Evolutionary conservation across 2,797 vertebrate species (phyloP), one percentile per base, ranked within the genome.

Genomic region (Carapus acus): DNA sequence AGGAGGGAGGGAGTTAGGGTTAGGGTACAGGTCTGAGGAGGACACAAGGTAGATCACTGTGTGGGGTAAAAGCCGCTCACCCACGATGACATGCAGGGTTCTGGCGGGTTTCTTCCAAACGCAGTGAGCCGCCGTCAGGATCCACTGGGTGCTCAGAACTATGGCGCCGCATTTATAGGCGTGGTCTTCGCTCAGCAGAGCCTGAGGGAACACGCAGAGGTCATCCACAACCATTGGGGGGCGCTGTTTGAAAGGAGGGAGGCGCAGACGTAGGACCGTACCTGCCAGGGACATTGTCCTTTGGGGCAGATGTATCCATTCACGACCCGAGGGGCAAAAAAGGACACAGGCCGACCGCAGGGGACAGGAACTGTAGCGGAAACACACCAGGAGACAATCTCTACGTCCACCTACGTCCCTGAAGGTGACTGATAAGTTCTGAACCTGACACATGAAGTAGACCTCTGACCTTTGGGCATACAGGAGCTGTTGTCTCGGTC

Each of bases 221-320:
- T 33, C 31, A 33, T 33, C 34, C 14, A 33, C 14, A 36, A 9
- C 9, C 31, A 11, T 9, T 33, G 12, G 31, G 12, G 9, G 31
- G 31, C 12, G 12, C 12, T 9, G 31, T 33, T 33, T 33, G 6
- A 11, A 33, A 33, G 13, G 14, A 36, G 34, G n/a, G 4, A 15
- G 34, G 5, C 4, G n/a, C 13, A 15, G 34, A 7, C 13, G 2
- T 4, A 27, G 14, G 19, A 5, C 15, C 59, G 17, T 64, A 94
- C 95, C 92, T 98, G 95, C 95, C 95, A 98, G 0, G 95, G 95
- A 76, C 93, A 97, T 54, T 93, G 86, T 56, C 94, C 94, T 65
- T 83, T 91, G 51, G 90, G 91, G 61, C 93, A 95, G 14, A 61
- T 38, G 0, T 73, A 36, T 20, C 95, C 95, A 9, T 88, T 92